Conservation (phyloP, 2,888 invertebrate genomes). For the Mesochorus sp. region DNA sequence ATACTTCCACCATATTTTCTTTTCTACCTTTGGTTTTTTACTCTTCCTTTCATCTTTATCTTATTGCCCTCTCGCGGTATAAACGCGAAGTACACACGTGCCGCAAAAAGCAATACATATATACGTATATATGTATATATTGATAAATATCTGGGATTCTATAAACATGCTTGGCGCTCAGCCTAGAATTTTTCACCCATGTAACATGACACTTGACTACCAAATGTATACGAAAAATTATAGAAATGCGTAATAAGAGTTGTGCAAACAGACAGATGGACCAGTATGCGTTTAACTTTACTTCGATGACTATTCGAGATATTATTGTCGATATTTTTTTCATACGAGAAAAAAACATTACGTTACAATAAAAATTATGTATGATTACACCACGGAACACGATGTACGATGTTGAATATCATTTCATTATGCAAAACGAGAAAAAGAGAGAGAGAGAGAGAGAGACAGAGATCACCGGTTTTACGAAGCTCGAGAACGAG, state of each 20-base stretch:
- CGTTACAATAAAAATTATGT: not conserved
- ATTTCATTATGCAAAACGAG: not conserved
- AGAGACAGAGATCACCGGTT: no score
- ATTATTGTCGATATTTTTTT: not conserved
- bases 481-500: no score
- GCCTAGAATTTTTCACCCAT: conserved; percentile 28
- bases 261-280: not conserved
- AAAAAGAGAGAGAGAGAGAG: no score
- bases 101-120: not conserved
- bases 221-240: not conserved
- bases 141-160: conserved; percentile 47
- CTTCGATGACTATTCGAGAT: not conserved
- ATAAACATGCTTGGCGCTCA: conserved; percentile 43
- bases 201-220: conserved; percentile 6
- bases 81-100: conserved; percentile 14
- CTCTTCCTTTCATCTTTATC: conserved; percentile 8
- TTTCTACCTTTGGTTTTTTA: conserved; percentile 7
- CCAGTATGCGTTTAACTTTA: not conserved
- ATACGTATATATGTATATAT: conserved; percentile 1
- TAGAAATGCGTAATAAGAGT: conserved; percentile 3
- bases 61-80: conserved; percentile 24
- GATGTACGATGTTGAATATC: no score
- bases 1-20: not conserved
- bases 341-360: not conserved
- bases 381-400: not conserved